Percentiles rank a stretch among this genome's conserved stretches.
Conservation (phyloP, 2,113 vertebrate species). For the Hystrix brachyura region DNA sequence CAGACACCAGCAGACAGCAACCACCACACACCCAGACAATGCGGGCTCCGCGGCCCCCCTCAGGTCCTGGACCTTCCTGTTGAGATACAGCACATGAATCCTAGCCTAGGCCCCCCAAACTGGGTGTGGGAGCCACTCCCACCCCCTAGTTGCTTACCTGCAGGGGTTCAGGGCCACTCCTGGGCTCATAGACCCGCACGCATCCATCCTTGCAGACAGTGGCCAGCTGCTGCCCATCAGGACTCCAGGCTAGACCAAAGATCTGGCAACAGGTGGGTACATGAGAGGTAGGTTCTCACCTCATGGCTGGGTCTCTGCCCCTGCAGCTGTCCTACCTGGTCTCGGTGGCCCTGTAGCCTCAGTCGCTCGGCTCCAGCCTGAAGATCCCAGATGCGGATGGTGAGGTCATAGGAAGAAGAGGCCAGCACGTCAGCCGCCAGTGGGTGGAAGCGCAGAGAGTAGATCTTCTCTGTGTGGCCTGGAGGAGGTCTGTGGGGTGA, state of each 20-base stretch:
- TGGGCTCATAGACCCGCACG: constrained; percentile 94
- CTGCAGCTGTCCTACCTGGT: constrained; percentile 91
- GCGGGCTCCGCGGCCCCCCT: constrained; percentile 95
- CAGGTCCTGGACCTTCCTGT: constrained; percentile 95
- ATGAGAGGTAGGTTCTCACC: neutral
- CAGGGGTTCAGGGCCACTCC: constrained; percentile 87
- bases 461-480: constrained; percentile 98
- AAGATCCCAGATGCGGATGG: constrained; percentile 94
- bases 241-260: constrained; percentile 96
- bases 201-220: constrained; percentile 95
- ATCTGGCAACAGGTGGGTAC: constrained; percentile 87
- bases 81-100: neutral
- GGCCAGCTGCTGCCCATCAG: constrained; percentile 93
- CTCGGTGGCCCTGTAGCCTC: constrained; percentile 92
- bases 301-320: neutral
- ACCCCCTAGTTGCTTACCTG: constrained; percentile 88
- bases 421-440: constrained; percentile 92
- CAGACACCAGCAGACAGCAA: constrained; percentile 93
- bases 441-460: constrained; percentile 96
- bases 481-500: neutral
- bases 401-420: constrained; percentile 97
- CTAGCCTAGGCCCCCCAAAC: fast-evolving
- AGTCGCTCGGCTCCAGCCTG: constrained; percentile 86
- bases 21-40: constrained; percentile 95
- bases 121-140: neutral